Base-by-base conservation (phyloP, 2,797 vertebrate species). In the Rhinogobio ventralis region DNA sequence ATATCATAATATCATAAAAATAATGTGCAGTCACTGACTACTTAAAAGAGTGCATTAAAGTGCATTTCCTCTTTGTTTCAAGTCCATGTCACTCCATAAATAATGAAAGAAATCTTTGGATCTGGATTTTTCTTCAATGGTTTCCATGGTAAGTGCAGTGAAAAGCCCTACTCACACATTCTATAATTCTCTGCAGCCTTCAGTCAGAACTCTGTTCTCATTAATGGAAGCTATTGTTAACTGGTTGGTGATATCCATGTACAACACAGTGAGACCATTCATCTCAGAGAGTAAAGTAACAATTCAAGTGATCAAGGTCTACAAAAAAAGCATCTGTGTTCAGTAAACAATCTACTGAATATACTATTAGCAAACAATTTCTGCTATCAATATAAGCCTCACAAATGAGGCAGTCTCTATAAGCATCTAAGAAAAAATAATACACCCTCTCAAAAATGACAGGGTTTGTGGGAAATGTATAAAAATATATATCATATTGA, bases 321-420 rank as follows among this genome's bases (percentile, higher is more conserved):
- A 78, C 68, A 79, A 85, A 85, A 87, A 86, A 20, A 86, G 19
- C 46, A 66, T 88, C 85, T 82, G 71, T 67, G 71, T 51, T 23
- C 80, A 87, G 69, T 81, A 86, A 90, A 90, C 60, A 87, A 51
- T 77, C 83, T 78, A 86, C 28, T 33, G 42, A 60, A 85, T 71
- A 78, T 73, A 86, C 72, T 87, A 74, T 74, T 88, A 86, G 72
- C 73, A 83, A 78, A 90, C 86, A 74, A 77, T 73, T 57, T 77
- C 74, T 77, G 45, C 49, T 64, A 86, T 60, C 33, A 42, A 83
- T 71, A 79, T 33, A 82, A 45, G 86, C 92, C 92, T 93, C 90
- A 90, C 92, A 93, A 94, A 94, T 90, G 90, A 93, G 93, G 93
- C 81, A 85, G 85, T 87, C 90, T 90, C 89, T 33, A 86, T 77